Evolutionary conservation across 2,888 invertebrate genomes (phyloP), one percentile per base, ranked within the genome.

Genomic region (Strigamia maritima): DNA sequence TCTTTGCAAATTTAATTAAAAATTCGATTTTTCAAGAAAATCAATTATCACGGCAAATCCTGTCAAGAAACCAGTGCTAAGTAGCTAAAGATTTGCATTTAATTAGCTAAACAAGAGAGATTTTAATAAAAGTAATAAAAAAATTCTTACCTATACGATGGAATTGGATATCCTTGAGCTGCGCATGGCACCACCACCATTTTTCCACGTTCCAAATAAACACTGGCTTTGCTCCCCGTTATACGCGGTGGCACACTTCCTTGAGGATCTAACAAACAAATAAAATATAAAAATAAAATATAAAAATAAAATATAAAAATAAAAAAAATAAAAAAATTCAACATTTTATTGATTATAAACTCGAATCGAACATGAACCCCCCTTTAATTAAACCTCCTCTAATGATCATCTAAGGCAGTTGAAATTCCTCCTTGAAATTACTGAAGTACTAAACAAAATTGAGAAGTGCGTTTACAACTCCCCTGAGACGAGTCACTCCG

Each of bases 201-300:
- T 82, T 87, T 86, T 60, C 87, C 86, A 76, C 85, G 78, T 44
- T 80, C 79, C 22, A 38, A 44, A n/a, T 70, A 26, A 26, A 80
- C 75, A 0, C 60, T 75, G 12, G 80, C 65, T 40, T 78, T 77
- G 49, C 79, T 80, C 26, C 78, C 79, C 16, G 79, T 79, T 31
- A 79, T 78, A 16, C 80, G 40, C 22, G 80, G 80, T 22, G 80
- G 80, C 26, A 80, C 80, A 65, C 79, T 80, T 7, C 80, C 80
- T 76, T 80, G 80, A 26, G 80, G 80, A 40, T 76, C 80, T 80
- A 40, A 60, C 40, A 70, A 65, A 26, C 12, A 65, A 2, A 19
- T 8, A 65, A 24, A 24, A 26, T 6, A 24, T 6, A 26, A 24
- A 22, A 65, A 49, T 49, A n/a, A n/a, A 24, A 65, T 3, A 65